phyloP scores from a whole-genome alignment of 2,888 invertebrate genomes.

The Chymomyza amoena region DNA sequence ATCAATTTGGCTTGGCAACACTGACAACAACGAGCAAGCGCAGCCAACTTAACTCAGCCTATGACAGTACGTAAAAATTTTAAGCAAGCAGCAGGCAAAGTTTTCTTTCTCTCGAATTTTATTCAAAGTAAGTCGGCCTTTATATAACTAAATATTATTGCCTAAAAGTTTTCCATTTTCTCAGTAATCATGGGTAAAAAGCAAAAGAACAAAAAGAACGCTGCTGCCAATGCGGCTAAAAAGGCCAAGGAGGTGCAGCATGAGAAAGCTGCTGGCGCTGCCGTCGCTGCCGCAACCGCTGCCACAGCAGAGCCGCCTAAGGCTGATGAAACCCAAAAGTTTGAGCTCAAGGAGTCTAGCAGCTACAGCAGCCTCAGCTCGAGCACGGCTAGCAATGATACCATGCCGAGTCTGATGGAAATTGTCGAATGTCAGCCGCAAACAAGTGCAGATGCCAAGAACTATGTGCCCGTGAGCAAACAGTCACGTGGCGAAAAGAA shows the following conservation, averaged over 20 bases:
- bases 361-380: background rate
- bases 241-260: background rate
- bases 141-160: background rate
- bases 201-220: constrained; percentile 35
- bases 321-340: background rate
- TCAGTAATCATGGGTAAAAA: constrained; percentile 38
- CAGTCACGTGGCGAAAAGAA: constrained; percentile 56
- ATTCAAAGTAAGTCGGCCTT: background rate
- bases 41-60: constrained; percentile 24
- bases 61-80: background rate
- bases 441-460: background rate
- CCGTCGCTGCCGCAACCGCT: too few species aligned
- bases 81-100: background rate
- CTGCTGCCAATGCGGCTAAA: background rate
- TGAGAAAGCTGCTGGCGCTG: background rate
- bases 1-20: background rate
- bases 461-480: constrained; percentile 6
- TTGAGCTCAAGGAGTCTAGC: constrained; percentile 18
- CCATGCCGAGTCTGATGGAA: background rate
- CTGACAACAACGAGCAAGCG: background rate
- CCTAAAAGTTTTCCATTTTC: constrained; percentile 2
- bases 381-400: constrained; percentile 30
- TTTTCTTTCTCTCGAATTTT: background rate
- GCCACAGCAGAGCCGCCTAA: background rate
- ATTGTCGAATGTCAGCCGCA: background rate